These are phyloP conservation scores for Eucriotettix oculatus DNA, from an alignment of 2,888 invertebrate genomes.

Conservation along the genomic window DNA sequence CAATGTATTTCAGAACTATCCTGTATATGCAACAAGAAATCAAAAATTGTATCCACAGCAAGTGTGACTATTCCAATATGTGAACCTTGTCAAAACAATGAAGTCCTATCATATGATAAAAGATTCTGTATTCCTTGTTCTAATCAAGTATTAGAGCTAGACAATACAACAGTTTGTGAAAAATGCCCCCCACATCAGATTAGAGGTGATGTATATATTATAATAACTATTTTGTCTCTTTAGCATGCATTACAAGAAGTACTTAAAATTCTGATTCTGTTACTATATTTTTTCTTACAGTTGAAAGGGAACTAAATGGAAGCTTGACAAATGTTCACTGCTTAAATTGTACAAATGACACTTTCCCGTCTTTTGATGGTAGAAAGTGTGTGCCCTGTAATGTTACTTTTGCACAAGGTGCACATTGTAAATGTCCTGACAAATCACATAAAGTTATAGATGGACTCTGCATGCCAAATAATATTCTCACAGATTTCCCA, in stretches of 20 bases:
- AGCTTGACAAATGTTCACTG: slow-evolving; percentile 22
- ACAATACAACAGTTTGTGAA: background rate
- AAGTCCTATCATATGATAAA: slow-evolving; percentile 22
- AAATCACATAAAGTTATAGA: background rate
- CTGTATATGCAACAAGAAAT: slow-evolving; percentile 28
- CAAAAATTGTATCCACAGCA: slow-evolving; percentile 17
- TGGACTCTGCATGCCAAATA: background rate
- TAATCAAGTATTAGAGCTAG: background rate
- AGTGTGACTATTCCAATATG: slow-evolving; percentile 17
- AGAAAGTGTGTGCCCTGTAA: slow-evolving; percentile 25
- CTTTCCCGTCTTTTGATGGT: slow-evolving; percentile 24
- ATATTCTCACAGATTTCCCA: background rate
- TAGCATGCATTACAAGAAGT: too few species aligned
- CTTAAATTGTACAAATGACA: slow-evolving; percentile 25
- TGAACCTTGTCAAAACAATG: slow-evolving; percentile 19
- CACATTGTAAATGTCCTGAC: background rate
- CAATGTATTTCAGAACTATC: slow-evolving; percentile 23
- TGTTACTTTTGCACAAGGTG: slow-evolving; percentile 1
- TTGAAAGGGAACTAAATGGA: slow-evolving; percentile 24
- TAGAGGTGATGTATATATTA: background rate
- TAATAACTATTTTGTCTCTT: background rate
- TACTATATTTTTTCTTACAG: slow-evolving; percentile 18
- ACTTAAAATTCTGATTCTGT: too few species aligned
- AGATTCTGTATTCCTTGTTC: slow-evolving; percentile 19
- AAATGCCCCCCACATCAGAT: background rate